phyloP scores from a whole-genome alignment of 2,888 invertebrate species.

The Drosophila diplacantha region DNA sequence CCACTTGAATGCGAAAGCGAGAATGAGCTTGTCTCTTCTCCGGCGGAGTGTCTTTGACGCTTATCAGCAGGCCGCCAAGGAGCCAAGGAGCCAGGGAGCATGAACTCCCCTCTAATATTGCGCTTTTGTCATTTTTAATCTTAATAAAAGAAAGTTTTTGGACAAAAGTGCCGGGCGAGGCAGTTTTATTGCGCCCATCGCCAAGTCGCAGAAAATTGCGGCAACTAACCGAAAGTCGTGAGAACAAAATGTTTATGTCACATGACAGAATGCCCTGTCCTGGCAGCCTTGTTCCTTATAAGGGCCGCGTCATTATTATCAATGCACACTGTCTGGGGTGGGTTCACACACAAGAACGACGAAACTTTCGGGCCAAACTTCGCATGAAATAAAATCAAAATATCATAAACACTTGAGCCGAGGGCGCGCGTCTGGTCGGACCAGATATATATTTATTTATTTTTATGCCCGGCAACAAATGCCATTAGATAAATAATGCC shows the following conservation, averaged over 20 bases:
- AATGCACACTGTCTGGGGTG: constrained; percentile 46
- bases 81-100: constrained; percentile 20
- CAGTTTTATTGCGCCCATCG: constrained; percentile 46
- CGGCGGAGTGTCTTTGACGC: constrained; percentile 40
- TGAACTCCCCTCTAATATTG: constrained; percentile 39
- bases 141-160: constrained; percentile 67
- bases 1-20: constrained; percentile 57
- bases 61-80: constrained; percentile 65
- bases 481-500: constrained; percentile 67
- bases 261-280: constrained; percentile 39
- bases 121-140: constrained; percentile 67
- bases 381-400: constrained; percentile 67
- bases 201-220: constrained; percentile 8
- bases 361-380: constrained; percentile 43
- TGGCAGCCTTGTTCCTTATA: constrained; percentile 7
- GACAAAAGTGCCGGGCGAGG: constrained; percentile 37
- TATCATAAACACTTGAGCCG: constrained; percentile 69
- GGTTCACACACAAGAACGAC: too few relatives aligned
- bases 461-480: constrained; percentile 39
- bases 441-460: constrained; percentile 39
- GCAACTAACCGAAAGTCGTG: constrained; percentile 40
- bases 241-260: constrained; percentile 47
- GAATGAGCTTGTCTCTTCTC: constrained; percentile 21
- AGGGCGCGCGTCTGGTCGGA: constrained; percentile 34
- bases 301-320: constrained; percentile 50